These are phyloP conservation scores for Stomatorhinus walkeri DNA, from an alignment of 2,797 vertebrate species.

Conservation along the genomic window DNA sequence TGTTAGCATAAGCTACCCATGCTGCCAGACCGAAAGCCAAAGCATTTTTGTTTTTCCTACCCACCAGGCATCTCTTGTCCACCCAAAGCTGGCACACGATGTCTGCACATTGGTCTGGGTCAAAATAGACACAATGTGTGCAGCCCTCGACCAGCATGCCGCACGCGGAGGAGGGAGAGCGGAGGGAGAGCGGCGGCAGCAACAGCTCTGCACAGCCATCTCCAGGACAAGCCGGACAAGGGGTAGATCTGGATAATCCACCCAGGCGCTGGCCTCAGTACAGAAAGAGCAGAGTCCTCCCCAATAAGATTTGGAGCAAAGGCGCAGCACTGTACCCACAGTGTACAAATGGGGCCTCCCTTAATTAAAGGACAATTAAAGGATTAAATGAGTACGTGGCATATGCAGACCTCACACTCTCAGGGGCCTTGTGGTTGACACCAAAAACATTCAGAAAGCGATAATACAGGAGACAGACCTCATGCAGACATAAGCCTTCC, in stretches of 20 bases:
- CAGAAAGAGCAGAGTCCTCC: neutral
- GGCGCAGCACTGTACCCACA: neutral
- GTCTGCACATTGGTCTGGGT: neutral
- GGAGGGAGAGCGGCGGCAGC: neutral
- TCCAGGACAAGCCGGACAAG: neutral
- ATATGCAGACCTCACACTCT: neutral
- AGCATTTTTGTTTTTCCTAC: neutral
- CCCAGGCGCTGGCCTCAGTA: neutral
- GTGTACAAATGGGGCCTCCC: neutral
- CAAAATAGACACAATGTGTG: neutral
- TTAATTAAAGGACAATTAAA: neutral
- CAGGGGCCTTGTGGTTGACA: neutral
- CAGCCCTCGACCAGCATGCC: neutral
- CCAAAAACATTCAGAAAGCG: neutral
- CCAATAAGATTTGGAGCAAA: neutral
- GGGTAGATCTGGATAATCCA: neutral
- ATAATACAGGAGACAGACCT: neutral
- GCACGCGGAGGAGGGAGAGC: neutral
- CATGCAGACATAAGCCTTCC: neutral
- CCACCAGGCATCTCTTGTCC: neutral
- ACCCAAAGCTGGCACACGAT: neutral
- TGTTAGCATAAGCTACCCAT: neutral
- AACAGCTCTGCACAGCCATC: neutral
- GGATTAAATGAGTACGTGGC: neutral
- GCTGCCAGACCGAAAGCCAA: neutral